These are phyloP conservation scores for Papilio gigon DNA, from an alignment of 2,888 invertebrate genomes.

Conservation along the genomic window DNA sequence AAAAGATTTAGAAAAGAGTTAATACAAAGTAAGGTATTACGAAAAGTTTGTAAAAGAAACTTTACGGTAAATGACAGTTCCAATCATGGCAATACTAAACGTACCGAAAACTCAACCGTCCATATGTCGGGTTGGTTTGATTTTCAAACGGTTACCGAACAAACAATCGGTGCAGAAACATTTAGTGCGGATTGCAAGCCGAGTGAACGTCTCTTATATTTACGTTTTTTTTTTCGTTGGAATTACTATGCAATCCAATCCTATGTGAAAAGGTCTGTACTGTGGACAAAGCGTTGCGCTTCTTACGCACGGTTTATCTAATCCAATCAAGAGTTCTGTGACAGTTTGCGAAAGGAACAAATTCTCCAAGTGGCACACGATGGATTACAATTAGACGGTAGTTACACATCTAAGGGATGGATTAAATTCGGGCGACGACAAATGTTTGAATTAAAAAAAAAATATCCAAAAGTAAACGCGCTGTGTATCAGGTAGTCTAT, in stretches of 20 bases:
- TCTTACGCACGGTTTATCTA: constrained; percentile 53
- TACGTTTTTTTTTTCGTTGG: constrained; percentile 63
- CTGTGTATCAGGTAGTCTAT: background rate
- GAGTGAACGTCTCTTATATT: constrained; percentile 52
- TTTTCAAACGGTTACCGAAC: constrained; percentile 40
- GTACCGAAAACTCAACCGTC: constrained; percentile 20
- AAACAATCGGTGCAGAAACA: constrained; percentile 53
- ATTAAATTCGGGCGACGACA: constrained; percentile 21
- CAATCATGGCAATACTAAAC: constrained; percentile 15
- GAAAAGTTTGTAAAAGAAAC: constrained; percentile 10
- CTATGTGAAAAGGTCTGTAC: constrained; percentile 49
- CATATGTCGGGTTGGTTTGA: constrained; percentile 25
- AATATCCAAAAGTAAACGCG: constrained; percentile 27
- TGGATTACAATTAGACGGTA: constrained; percentile 56
- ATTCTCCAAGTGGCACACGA: constrained; percentile 51
- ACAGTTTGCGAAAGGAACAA: constrained; percentile 49
- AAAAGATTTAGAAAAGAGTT: background rate
- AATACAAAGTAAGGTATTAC: background rate
- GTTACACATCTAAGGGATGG: constrained; percentile 46
- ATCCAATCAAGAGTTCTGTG: constrained; percentile 56
- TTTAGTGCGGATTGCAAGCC: constrained; percentile 58
- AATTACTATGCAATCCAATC: constrained; percentile 71
- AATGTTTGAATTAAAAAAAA: constrained; percentile 44
- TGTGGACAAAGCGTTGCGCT: constrained; percentile 53
- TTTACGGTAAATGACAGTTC: constrained; percentile 12